Conservation (phyloP, 2,888 invertebrate genomes). For the Drosophila testacea region DNA sequence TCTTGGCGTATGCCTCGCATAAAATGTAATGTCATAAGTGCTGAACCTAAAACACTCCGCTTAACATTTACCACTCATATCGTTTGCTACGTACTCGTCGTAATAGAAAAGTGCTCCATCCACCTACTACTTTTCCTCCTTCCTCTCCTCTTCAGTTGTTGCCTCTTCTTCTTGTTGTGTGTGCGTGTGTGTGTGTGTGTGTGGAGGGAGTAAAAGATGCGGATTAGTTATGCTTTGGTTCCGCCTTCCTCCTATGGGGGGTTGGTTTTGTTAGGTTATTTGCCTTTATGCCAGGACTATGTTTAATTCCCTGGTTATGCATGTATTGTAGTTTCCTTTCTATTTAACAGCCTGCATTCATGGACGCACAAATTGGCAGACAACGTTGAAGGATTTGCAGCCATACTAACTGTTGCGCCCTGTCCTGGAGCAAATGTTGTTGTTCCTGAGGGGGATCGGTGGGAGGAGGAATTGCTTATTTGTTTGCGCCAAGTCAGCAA, state of each 20-base stretch:
- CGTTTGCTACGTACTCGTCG: conserved; percentile 46
- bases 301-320: conserved; percentile 75
- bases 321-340: conserved; percentile 74
- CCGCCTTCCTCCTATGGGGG: conserved; percentile 5
- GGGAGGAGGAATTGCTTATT: conserved; percentile 23
- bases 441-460: background rate
- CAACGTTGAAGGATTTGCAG: conserved; percentile 63
- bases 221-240: conserved; percentile 77
- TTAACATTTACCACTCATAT: conserved; percentile 71
- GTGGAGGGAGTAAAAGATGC: conserved; percentile 52
- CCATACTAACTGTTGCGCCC: conserved; percentile 57
- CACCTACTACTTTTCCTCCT: background rate
- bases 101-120: conserved; percentile 55
- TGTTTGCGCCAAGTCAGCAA: conserved; percentile 54
- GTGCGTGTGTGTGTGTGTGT: background rate
- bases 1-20: conserved; percentile 45
- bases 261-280: background rate
- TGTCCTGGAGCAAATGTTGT: background rate
- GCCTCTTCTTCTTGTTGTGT: conserved; percentile 3
- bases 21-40: conserved; percentile 80
- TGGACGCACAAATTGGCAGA: conserved; percentile 73
- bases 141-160: background rate
- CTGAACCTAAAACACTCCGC: conserved; percentile 78
- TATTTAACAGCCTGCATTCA: conserved; percentile 72
- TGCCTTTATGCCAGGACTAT: conserved; percentile 25